Conservation (phyloP, 2,888 invertebrate genomes). For the Lymantria dispar region DNA sequence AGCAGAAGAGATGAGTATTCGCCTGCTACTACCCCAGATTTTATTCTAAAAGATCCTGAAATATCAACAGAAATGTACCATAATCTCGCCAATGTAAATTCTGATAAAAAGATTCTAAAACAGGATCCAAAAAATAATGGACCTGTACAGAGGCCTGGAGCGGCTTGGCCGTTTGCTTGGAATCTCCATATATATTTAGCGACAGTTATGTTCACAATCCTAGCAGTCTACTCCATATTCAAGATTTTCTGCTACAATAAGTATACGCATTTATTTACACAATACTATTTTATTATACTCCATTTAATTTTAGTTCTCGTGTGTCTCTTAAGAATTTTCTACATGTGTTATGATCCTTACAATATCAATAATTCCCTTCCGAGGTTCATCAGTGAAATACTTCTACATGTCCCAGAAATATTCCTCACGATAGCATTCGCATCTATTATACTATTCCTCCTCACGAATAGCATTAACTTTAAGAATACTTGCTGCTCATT, state of each 20-base stretch:
- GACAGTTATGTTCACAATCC: slow-evolving; percentile 91
- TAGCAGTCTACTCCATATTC: slow-evolving; percentile 92
- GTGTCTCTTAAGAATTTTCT: slow-evolving; percentile 91
- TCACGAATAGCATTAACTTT: slow-evolving; percentile 90
- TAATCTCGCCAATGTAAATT: slow-evolving; percentile 83
- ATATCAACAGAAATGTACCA: slow-evolving; percentile 81
- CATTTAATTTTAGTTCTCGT: slow-evolving; percentile 92
- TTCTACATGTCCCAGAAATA: slow-evolving; percentile 93
- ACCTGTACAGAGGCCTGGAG: slow-evolving; percentile 74
- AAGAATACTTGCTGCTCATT: slow-evolving; percentile 87
- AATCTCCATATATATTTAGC: slow-evolving; percentile 94
- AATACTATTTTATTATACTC: slow-evolving; percentile 93
- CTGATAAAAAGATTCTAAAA: slow-evolving; percentile 71
- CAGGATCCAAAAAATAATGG: slow-evolving; percentile 64
- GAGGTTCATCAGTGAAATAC: slow-evolving; percentile 89
- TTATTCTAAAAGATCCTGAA: slow-evolving; percentile 72
- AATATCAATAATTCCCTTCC: slow-evolving; percentile 92
- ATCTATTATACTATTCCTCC: slow-evolving; percentile 91
- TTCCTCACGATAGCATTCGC: slow-evolving; percentile 95
- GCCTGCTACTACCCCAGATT: slow-evolving; percentile 73
- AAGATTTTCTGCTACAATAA: slow-evolving; percentile 93
- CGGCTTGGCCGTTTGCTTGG: slow-evolving; percentile 93
- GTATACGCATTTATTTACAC: slow-evolving; percentile 92
- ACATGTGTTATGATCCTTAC: slow-evolving; percentile 95
- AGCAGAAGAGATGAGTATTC: slow-evolving; percentile 64